Percentiles rank a stretch among this genome's conserved stretches.
These are phyloP conservation scores for Crypturellus undulatus DNA, from an alignment of 2,113 vertebrate genomes.

Conservation along the genomic window DNA sequence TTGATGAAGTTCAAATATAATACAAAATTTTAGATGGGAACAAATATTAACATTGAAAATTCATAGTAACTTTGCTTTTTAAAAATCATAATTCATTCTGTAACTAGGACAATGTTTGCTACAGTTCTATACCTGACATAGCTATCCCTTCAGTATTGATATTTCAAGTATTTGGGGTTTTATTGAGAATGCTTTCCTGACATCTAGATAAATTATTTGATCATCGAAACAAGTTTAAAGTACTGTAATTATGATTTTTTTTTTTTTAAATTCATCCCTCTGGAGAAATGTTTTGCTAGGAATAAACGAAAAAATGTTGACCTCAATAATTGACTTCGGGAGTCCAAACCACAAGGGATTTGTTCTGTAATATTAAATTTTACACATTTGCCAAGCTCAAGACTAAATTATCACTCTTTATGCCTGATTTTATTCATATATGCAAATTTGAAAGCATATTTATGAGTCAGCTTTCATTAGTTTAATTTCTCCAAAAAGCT, in stretches of 20 bases:
- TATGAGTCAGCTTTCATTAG: background rate
- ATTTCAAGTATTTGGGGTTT: accelerated
- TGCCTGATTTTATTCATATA: background rate
- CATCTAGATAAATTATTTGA: background rate
- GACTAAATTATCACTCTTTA: background rate
- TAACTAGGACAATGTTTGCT: background rate
- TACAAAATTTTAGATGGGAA: background rate
- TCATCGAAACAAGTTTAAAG: background rate
- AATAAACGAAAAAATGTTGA: background rate
- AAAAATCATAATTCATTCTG: background rate
- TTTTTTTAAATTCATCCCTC: background rate
- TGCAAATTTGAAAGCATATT: background rate
- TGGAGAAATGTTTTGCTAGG: background rate
- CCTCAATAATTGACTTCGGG: background rate
- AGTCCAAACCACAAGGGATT: background rate
- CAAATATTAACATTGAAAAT: background rate
- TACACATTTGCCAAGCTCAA: background rate
- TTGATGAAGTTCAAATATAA: background rate
- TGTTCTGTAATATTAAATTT: background rate
- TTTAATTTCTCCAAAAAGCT: background rate
- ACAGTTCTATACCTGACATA: background rate
- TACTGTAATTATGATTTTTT: background rate
- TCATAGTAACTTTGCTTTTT: background rate
- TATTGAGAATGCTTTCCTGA: background rate
- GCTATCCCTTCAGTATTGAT: accelerated